Percentiles rank a stretch among this genome's conserved stretches.
Conservation (phyloP, 35 echinoderm and acorn worm genomes). For the Eucidaris tribuloides region DNA sequence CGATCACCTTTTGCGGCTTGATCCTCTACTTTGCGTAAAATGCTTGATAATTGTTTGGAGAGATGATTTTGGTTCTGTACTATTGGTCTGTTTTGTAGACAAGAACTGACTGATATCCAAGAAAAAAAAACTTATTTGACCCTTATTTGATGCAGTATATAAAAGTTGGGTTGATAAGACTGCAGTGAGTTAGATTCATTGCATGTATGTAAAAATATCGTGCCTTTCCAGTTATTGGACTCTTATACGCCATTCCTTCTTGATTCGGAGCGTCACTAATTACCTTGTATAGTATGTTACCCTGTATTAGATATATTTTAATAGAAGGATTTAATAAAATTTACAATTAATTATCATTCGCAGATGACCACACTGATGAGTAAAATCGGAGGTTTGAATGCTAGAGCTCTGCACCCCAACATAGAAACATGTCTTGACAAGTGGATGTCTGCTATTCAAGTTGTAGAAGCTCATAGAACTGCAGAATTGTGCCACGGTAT, state of each 20-base stretch:
- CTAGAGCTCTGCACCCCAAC: conserved; percentile 52
- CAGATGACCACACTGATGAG: conserved; percentile 67
- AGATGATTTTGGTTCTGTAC: no score
- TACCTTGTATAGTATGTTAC: background rate
- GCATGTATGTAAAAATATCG: background rate
- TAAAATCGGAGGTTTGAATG: conserved; percentile 58
- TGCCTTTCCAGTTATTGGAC: background rate
- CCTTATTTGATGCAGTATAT: background rate
- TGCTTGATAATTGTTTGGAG: no score
- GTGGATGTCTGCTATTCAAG: conserved; percentile 70
- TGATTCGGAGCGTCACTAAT: background rate
- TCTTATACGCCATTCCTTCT: background rate
- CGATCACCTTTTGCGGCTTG: no score
- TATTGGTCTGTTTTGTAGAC: no score
- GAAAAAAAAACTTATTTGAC: no score
- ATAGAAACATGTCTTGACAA: conserved; percentile 46
- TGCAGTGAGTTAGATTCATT: background rate
- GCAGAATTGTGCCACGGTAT: conserved; percentile 22
- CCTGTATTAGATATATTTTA: background rate
- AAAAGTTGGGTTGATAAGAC: background rate
- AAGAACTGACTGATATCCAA: no score
- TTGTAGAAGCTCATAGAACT: conserved; percentile 47
- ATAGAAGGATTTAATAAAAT: no score
- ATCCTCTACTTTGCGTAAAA: no score
- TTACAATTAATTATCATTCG: background rate